Evolutionary conservation across 2,888 invertebrate genomes (phyloP).

Genomic region (Thereva nobilitata): DNA sequence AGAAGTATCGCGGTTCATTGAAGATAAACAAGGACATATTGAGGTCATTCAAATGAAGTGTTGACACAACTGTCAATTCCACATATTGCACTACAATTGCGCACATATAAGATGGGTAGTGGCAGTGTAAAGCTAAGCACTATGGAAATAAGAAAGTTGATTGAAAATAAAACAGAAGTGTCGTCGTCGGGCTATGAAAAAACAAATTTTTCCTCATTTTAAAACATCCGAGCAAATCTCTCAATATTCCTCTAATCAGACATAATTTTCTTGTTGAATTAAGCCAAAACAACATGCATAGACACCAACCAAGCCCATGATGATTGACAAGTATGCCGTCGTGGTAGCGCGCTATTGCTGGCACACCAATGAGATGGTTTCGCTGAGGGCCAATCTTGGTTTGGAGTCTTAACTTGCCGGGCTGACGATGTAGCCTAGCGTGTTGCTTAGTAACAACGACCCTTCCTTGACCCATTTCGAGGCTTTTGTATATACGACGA

Average conservation of each 20-base stretch:
- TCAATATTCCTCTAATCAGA: too few relatives aligned
- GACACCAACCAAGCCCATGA: conserved; percentile 1
- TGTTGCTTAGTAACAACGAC: conserved; percentile 29
- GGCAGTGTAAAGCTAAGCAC: too few relatives aligned
- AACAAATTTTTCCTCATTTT: too few relatives aligned
- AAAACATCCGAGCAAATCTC: too few relatives aligned
- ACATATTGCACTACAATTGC: too few relatives aligned
- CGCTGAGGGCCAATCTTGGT: conserved; percentile 16
- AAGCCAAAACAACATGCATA: too few relatives aligned
- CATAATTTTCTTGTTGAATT: too few relatives aligned
- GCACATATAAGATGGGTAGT: too few relatives aligned
- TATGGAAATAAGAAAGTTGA: too few relatives aligned
- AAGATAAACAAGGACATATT: conserved; percentile 35
- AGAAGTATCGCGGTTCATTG: too few relatives aligned
- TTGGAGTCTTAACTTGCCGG: conserved; percentile 6
- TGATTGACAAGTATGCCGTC: conserved; percentile 18
- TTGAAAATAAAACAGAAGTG: too few relatives aligned
- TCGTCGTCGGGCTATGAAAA: too few relatives aligned
- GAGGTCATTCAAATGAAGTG: conserved; percentile 31
- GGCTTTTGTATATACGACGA: conserved; percentile 20
- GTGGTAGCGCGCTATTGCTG: background rate
- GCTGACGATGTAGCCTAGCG: conserved; percentile 4
- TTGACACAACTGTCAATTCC: conserved; percentile 23
- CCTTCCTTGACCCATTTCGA: conserved; percentile 40
- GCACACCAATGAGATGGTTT: conserved; percentile 4